Percentiles rank a stretch among this genome's conserved stretches.
phyloP scores from a whole-genome alignment of 1,140 invertebrate genomes.

The Forficula auricularia region DNA sequence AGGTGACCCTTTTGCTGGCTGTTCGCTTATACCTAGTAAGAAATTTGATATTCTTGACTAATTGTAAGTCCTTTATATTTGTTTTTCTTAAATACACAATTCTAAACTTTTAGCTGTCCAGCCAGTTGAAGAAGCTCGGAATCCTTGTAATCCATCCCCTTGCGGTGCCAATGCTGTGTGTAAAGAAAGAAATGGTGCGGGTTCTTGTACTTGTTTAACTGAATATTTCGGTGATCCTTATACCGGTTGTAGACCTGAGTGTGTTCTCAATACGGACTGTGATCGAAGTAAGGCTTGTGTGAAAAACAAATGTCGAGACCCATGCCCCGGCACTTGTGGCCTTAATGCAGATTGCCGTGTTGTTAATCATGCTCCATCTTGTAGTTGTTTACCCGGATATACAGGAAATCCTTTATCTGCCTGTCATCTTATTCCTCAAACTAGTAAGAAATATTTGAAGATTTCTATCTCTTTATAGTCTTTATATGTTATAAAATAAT shows the following conservation, averaged over 20 bases:
- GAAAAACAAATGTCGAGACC: constrained; percentile 31
- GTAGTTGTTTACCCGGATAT: constrained; percentile 29
- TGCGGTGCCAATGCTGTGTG: constrained; percentile 21
- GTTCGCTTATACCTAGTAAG: constrained; percentile 11
- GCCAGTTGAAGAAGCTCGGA: constrained; percentile 7
- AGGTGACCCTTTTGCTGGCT: constrained; percentile 24
- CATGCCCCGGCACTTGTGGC: constrained; percentile 34
- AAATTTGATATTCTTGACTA: too few relatives aligned
- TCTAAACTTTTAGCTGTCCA: too few relatives aligned
- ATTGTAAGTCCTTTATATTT: neutral
- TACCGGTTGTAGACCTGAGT: constrained; percentile 17
- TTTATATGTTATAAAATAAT: neutral
- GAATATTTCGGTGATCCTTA: constrained; percentile 19
- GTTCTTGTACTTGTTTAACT: constrained; percentile 18
- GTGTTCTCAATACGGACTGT: constrained; percentile 21
- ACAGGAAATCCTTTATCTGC: constrained; percentile 32
- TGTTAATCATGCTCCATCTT: constrained; percentile 29
- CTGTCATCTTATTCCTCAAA: constrained; percentile 21
- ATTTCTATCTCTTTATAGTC: constrained; percentile 1
- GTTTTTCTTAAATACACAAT: too few relatives aligned
- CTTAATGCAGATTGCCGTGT: constrained; percentile 33
- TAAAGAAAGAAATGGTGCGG: constrained; percentile 16
- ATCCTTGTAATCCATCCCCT: constrained; percentile 20
- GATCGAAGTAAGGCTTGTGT: constrained; percentile 26
- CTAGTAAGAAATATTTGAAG: constrained; percentile 14